These are phyloP conservation scores for Miniopterus natalensis DNA, from an alignment of 2,113 vertebrate species.

Conservation along the genomic window DNA sequence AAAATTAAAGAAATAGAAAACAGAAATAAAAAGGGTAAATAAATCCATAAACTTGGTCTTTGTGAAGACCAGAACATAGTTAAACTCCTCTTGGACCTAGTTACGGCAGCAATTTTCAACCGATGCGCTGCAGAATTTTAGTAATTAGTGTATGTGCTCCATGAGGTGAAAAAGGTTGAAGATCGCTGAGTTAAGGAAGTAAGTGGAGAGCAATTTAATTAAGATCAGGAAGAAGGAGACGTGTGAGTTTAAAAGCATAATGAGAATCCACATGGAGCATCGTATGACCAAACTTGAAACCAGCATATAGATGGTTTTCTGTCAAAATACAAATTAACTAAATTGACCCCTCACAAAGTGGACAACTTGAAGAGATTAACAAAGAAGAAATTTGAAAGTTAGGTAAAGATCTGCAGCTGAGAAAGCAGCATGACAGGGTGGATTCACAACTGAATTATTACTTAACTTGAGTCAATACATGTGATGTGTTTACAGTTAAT, in stretches of 20 bases:
- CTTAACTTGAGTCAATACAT: not conserved
- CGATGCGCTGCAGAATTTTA: not conserved
- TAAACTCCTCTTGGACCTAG: not conserved
- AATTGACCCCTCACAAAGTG: not conserved
- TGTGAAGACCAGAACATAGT: not conserved
- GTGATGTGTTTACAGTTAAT: not conserved
- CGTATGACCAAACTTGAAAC: not conserved
- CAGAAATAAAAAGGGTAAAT: not conserved
- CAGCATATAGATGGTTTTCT: not conserved
- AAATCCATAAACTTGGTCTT: conserved; percentile 33
- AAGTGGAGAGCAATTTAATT: not conserved
- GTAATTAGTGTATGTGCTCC: not conserved
- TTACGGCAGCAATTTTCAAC: not conserved
- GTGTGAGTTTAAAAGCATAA: not conserved
- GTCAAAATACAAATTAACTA: not conserved
- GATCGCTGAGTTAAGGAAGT: not conserved
- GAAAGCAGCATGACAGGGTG: not conserved
- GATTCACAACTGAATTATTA: conserved; percentile 6
- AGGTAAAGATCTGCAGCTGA: not conserved
- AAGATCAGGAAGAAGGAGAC: not conserved
- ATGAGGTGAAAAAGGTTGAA: not conserved
- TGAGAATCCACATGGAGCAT: not conserved
- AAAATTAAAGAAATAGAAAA: conserved; percentile 17
- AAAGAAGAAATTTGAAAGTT: not conserved
- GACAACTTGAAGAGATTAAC: conserved; percentile 4